Percentiles rank a stretch among this genome's conserved stretches.
Evolutionary conservation across 2,113 vertebrate species (phyloP).

Genomic region (Alligator sinensis): DNA sequence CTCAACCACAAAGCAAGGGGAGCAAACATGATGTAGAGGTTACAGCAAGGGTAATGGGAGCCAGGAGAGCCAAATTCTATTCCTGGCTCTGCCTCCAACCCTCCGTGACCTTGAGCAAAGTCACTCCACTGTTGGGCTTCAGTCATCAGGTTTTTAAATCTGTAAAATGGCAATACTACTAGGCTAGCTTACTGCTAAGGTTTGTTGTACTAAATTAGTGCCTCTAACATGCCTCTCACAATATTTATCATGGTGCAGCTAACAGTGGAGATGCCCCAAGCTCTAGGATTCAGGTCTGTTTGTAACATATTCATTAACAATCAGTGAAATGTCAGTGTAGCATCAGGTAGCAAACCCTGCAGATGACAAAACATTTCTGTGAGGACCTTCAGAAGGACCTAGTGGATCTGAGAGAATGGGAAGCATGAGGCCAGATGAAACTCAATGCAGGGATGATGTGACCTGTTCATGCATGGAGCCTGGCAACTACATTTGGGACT

Average conservation of each 20-base stretch:
- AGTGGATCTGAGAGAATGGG: neutral
- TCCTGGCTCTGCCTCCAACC: slow-evolving; percentile 33
- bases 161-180: slow-evolving; percentile 20
- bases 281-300: neutral
- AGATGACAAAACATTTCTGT: fast-evolving
- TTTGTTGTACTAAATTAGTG: slow-evolving; percentile 39
- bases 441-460: neutral
- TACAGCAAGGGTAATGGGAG: slow-evolving; percentile 18
- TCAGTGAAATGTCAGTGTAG: slow-evolving; percentile 46
- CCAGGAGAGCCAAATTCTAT: slow-evolving; percentile 7
- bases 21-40: slow-evolving; percentile 17
- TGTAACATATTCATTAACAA: slow-evolving; percentile 6
- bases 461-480: neutral
- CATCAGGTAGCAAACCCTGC: slow-evolving; percentile 46
- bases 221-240: neutral
- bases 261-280: neutral
- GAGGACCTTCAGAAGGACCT: neutral
- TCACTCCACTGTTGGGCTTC: slow-evolving; percentile 38
- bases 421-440: neutral
- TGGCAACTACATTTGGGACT: neutral
- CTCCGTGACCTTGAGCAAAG: slow-evolving; percentile 23
- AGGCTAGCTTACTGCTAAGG: slow-evolving; percentile 46
- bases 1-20: slow-evolving; percentile 17
- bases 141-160: neutral
- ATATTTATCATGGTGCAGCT: neutral